Evolutionary conservation across 2,113 vertebrate genomes (phyloP), one percentile per base, ranked within the genome.

Genomic region (Mionectes macconnelli): DNA sequence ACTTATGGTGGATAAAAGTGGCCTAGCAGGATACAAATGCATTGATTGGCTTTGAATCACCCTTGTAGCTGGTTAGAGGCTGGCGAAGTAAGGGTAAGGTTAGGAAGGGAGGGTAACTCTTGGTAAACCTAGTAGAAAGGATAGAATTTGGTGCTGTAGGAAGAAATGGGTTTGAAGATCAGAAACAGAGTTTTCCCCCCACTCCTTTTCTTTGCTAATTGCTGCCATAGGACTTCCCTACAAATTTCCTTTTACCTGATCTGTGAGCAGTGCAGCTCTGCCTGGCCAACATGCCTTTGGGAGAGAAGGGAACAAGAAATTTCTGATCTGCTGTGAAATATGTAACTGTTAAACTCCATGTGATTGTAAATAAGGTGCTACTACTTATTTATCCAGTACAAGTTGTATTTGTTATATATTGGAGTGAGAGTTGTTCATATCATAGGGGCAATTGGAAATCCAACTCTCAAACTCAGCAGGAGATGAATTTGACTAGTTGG

Each of bases 181-280:
- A 83, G 62, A 69, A 81, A 33, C 7, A 62, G 22, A 23, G 35
- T 57, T 76, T 42, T 30, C 3, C 10, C 12, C 37, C 13, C 24
- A 16, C 19, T 87, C 50, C 22, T 90, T 89, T 78, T 72, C 44
- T 84, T 60, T 73, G 12, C 40, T 93, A 76, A 87, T 72, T 93
- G 39, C 42, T 90, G 49, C 28, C 37, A 13, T 55, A 69, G 63
- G 37, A 93, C 75, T 93, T 83, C 28, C 70, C n/a, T 45, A 21
- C 45, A 59, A 70, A 91, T 91, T 91, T 93, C 87, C 77, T 91
- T 84, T 87, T 78, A 75, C 60, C 53, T 82, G 42, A 42, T 76
- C 16, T 60, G 6, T 39, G 23, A 44, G 35, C 45, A 77, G 47
- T 22, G 8, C 70, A 91, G 50, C 9, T 88, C 53, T 66, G 40